Conservation (phyloP, 2,888 invertebrate genomes). For the Noctua comes region DNA sequence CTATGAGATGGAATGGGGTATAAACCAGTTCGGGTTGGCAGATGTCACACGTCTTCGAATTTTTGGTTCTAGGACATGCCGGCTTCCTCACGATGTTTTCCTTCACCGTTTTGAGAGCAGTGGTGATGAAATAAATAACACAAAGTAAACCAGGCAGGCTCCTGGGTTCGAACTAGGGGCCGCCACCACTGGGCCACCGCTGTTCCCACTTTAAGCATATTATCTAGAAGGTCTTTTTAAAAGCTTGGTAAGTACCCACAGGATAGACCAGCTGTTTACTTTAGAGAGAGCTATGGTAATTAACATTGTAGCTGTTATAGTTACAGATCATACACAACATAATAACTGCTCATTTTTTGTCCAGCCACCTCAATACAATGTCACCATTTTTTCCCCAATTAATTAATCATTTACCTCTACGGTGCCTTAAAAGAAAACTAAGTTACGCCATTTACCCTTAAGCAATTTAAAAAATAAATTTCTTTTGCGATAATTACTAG, state of each 20-base stretch:
- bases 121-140: too few relatives aligned
- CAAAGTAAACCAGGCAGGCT: too few relatives aligned
- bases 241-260: neutral
- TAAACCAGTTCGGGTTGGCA: too few relatives aligned
- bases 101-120: too few relatives aligned
- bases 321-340: neutral
- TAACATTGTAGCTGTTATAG: neutral
- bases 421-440: conserved; percentile 63
- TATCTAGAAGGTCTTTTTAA: neutral
- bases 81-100: too few relatives aligned
- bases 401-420: conserved; percentile 46
- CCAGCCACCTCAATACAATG: conserved; percentile 20
- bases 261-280: neutral
- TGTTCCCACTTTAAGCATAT: too few relatives aligned
- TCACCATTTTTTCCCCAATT: conserved; percentile 23
- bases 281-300: neutral
- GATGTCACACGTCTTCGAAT: too few relatives aligned
- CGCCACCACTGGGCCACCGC: too few relatives aligned
- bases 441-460: conserved; percentile 57
- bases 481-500: conserved; percentile 80
- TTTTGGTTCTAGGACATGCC: too few relatives aligned
- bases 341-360: conserved; percentile 15
- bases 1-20: too few relatives aligned
- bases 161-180: too few relatives aligned
- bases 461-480: conserved; percentile 73